Evolutionary conservation across 2,113 vertebrate species (phyloP).

Genomic region (Podarcis raffonei): DNA sequence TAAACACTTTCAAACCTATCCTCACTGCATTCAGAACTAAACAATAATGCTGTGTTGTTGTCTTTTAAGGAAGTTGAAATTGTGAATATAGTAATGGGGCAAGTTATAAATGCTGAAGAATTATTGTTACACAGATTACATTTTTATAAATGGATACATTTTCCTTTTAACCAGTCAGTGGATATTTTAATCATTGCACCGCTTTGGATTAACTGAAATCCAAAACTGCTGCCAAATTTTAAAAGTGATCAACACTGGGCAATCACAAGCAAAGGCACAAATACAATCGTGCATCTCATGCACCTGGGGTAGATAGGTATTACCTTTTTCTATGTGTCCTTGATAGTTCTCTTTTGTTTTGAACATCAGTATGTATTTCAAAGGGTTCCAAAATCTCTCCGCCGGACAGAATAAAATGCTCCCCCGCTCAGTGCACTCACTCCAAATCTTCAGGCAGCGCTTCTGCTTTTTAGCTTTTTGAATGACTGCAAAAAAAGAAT

Average conservation of each 20-base stretch:
- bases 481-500: conserved; percentile 77
- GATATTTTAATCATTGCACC: not conserved
- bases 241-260: not conserved
- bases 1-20: too few relatives aligned
- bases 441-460: conserved; percentile 85
- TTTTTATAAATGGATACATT: not conserved
- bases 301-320: accelerated
- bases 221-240: not conserved
- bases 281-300: accelerated
- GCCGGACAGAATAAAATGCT: conserved; percentile 78
- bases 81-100: too few relatives aligned
- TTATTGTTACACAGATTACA: too few relatives aligned
- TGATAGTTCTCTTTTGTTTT: conserved; percentile 88
- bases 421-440: conserved; percentile 75
- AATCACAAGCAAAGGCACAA: not conserved
- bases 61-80: too few relatives aligned
- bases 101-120: too few relatives aligned
- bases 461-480: conserved; percentile 80
- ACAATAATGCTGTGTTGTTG: too few relatives aligned
- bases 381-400: conserved; percentile 73
- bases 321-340: conserved; percentile 90
- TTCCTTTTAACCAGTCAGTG: not conserved
- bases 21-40: too few relatives aligned
- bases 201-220: not conserved
- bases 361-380: conserved; percentile 82